A percentile compares a stretch with the other conserved stretches of the same genome.
Conservation (phyloP, 2,888 invertebrate genomes). For the Hyposoter dolosus region DNA sequence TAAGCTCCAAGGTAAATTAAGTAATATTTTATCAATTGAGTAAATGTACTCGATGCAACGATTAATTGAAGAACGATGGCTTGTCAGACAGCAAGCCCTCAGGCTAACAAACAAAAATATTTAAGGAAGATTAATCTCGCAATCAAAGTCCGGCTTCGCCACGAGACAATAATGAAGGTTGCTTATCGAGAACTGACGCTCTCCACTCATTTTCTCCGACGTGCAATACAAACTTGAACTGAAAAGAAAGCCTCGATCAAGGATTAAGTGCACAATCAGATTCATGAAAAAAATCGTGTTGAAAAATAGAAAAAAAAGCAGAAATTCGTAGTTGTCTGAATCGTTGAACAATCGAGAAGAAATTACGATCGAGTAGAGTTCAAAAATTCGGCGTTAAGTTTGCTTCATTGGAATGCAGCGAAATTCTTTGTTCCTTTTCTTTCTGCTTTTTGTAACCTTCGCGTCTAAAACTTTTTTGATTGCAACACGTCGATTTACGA, state of each 20-base stretch:
- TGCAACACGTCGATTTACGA: background rate
- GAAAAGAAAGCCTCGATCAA: slow-evolving; percentile 19
- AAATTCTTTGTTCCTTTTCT: background rate
- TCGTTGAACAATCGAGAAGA: background rate
- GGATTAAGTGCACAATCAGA: slow-evolving; percentile 46
- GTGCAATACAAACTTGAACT: slow-evolving; percentile 74
- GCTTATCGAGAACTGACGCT: slow-evolving; percentile 46
- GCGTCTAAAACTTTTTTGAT: background rate
- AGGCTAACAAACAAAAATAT: slow-evolving; percentile 29
- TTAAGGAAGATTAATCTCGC: slow-evolving; percentile 47
- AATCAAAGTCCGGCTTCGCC: slow-evolving; percentile 74
- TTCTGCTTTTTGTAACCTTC: background rate
- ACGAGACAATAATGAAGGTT: slow-evolving; percentile 81
- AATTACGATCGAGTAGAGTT: background rate
- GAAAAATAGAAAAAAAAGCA: background rate
- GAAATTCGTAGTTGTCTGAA: slow-evolving; percentile 43
- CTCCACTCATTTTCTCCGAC: slow-evolving; percentile 61
- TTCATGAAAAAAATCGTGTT: slow-evolving; percentile 49
- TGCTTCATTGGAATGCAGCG: background rate
- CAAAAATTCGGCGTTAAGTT: background rate
- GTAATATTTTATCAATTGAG: slow-evolving; percentile 51
- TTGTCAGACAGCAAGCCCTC: slow-evolving; percentile 3
- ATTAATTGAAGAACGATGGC: slow-evolving; percentile 9
- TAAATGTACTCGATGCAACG: slow-evolving; percentile 41
- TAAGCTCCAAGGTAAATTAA: slow-evolving; percentile 54